Conservation (phyloP, 2,113 vertebrate genomes). For the Corythaeola cristata region DNA sequence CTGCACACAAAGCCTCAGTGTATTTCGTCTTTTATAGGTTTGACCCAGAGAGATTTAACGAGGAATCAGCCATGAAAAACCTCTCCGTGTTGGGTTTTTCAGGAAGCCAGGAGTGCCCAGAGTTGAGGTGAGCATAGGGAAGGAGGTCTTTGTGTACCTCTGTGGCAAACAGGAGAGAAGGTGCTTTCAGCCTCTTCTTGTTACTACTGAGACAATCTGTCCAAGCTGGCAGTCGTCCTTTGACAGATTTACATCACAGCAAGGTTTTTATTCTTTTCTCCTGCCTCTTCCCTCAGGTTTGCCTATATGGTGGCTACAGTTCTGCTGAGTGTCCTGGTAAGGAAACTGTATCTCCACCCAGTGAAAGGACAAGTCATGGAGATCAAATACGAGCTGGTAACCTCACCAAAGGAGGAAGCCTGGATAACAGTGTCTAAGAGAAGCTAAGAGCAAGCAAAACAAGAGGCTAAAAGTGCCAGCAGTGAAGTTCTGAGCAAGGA, state of each 20-base stretch:
- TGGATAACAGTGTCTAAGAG: slow-evolving; percentile 91
- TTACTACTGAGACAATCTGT: not conserved
- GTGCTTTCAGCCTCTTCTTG: not conserved
- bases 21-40: slow-evolving; percentile 78
- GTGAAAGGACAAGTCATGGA: slow-evolving; percentile 87
- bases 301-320: slow-evolving; percentile 88
- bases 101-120: slow-evolving; percentile 90
- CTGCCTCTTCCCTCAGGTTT: slow-evolving; percentile 77
- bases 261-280: not conserved
- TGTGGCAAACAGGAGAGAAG: not conserved
- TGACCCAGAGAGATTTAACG: slow-evolving; percentile 89
- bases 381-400: slow-evolving; percentile 90
- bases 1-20: not conserved
- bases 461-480: not conserved
- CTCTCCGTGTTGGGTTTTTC: slow-evolving; percentile 92
- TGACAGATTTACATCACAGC: not conserved
- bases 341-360: slow-evolving; percentile 80
- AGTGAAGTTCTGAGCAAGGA: not conserved
- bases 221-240: not conserved
- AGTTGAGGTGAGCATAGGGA: slow-evolving; percentile 82
- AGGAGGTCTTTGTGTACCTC: not conserved
- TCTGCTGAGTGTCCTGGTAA: slow-evolving; percentile 85
- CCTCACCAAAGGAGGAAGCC: slow-evolving; percentile 90
- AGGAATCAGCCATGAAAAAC: slow-evolving; percentile 82
- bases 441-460: slow-evolving; percentile 63